Percentiles rank a stretch among this genome's conserved stretches.
Evolutionary conservation across 2,888 invertebrate genomes (phyloP).

Genomic region (Phortica magna): DNA sequence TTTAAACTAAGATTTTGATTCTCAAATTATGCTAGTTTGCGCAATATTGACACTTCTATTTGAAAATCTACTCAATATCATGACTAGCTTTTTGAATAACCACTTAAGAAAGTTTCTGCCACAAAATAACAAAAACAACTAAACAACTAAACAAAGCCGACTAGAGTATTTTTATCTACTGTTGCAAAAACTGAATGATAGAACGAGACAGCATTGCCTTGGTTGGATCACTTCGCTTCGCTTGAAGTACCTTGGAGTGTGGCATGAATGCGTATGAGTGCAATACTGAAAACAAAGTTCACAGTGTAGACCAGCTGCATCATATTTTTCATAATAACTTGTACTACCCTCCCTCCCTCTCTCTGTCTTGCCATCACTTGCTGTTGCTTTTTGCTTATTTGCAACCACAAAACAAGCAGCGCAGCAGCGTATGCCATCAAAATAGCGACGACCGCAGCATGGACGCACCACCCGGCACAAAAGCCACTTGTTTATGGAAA

Average conservation of each 20-base stretch:
- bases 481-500: conserved; percentile 29
- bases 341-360: too few species aligned
- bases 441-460: background rate
- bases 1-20: too few species aligned
- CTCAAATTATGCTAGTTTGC: too few species aligned
- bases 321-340: conserved; percentile 21
- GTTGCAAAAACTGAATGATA: background rate
- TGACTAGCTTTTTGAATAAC: background rate
- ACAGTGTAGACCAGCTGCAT: conserved; percentile 4
- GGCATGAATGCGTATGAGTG: background rate
- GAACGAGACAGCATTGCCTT: background rate
- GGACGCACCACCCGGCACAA: background rate
- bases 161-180: too few species aligned
- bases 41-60: too few species aligned
- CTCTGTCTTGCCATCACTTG: background rate
- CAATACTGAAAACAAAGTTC: conserved; percentile 16
- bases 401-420: background rate
- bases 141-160: background rate
- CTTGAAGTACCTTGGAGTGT: background rate
- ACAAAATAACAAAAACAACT: background rate
- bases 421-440: background rate
- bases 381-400: too few species aligned
- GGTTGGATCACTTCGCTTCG: background rate
- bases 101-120: background rate
- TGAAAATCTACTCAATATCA: too few species aligned